Base-by-base conservation (phyloP, 2,888 invertebrate genomes). In the Cerastoderma edule region DNA sequence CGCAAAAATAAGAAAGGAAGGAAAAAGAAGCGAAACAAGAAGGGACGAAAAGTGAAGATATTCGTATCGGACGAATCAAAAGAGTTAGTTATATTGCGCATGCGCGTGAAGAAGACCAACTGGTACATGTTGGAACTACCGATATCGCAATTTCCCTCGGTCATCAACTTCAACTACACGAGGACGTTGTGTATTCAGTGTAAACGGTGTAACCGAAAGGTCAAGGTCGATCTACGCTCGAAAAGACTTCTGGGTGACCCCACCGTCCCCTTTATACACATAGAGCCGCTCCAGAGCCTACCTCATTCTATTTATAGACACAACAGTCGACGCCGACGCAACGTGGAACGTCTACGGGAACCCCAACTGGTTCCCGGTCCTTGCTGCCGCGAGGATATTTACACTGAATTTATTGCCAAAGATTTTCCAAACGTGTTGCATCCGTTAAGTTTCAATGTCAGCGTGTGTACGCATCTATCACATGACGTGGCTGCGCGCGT, bases 121-220 rank as follows among this genome's bases (percentile, higher is more conserved):
- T 79, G 79, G 79, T 73, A 73, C 27, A 70, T 56, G 48, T 67
- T 79, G 33, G 79, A 79, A 44, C 50, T 79, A 44, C 79, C 79
- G 8, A 75, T 79, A 8, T 75, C 79, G 16, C 79, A 75, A 44
- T 79, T 79, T 57, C 75, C 72, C 28, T 39, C 63, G 8, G 57
- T 67, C 5, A 75, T 79, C 16, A 69, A 56, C 27, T 44, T 32
- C 24, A 69, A 66, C 27, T 75, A 79, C 33, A 71, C 46, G 1
- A 75, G 73, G 48, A 79, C 63, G 53, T 39, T 79, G 16, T 79
- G 79, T 50, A 63, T 79, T 35, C 39, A 73, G 30, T 79, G 79
- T 65, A 79, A 79, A 56, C 28, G 75, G 3, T 79, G 79, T 67
- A 79, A 67, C 27, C 70, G 67, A 32, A 78, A 78, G n/a, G 53